These are phyloP conservation scores for Conistra vaccinii DNA, from an alignment of 2,888 invertebrate species.

Conservation along the genomic window DNA sequence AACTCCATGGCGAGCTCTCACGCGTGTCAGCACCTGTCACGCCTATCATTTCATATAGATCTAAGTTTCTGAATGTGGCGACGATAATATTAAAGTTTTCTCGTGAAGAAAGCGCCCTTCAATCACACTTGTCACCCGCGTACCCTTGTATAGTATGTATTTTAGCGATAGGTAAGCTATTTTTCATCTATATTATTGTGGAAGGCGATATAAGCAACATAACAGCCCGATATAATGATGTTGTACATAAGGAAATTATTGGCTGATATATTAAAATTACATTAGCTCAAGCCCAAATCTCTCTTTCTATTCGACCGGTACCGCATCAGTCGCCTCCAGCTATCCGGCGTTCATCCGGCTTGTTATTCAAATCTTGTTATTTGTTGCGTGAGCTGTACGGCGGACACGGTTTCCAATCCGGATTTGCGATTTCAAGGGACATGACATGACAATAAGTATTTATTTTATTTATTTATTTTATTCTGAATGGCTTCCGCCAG, in stretches of 20 bases:
- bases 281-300: not conserved
- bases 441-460: too few species aligned
- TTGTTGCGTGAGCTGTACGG: constrained; percentile 6
- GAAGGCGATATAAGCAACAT: not conserved
- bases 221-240: not conserved
- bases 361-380: constrained; percentile 47
- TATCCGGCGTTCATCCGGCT: constrained; percentile 23
- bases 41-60: not conserved
- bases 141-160: not conserved
- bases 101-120: too few species aligned
- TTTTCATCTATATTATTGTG: not conserved
- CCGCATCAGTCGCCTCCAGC: constrained; percentile 15
- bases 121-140: not conserved
- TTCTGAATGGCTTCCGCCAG: too few species aligned
- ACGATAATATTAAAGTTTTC: not conserved
- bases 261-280: not conserved
- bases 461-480: too few species aligned
- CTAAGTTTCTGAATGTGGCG: not conserved
- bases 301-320: not conserved
- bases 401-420: constrained; percentile 6
- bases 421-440: not conserved
- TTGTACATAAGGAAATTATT: not conserved
- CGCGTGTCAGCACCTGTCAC: not conserved
- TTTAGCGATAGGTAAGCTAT: not conserved
- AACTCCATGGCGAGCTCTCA: not conserved